Conservation (phyloP, 2,113 vertebrate genomes). For the Typhlomys cinereus region DNA sequence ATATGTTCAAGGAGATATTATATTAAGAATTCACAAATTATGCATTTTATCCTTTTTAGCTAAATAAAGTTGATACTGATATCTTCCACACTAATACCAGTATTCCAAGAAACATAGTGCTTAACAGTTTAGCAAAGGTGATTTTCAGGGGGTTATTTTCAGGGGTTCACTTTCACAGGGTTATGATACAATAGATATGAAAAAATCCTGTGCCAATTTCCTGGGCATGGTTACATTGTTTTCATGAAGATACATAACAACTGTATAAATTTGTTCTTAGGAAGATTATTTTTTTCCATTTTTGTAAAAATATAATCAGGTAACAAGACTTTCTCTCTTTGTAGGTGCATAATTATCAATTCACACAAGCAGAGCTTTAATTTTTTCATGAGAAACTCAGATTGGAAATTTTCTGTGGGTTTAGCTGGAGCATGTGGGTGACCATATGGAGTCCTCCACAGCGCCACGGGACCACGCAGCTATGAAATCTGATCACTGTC, state of each 20-base stretch:
- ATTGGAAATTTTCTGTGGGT: constrained; percentile 86
- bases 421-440: constrained; percentile 98
- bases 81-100: constrained; percentile 80
- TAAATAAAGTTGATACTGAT: constrained; percentile 78
- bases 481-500: constrained; percentile 99
- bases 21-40: constrained; percentile 87
- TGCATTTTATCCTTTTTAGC: constrained; percentile 86
- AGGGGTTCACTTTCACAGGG: constrained; percentile 69
- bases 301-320: constrained; percentile 59
- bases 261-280: constrained; percentile 13
- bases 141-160: constrained; percentile 80
- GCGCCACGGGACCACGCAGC: constrained; percentile 97
- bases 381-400: constrained; percentile 86
- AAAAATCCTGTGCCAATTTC: constrained; percentile 55
- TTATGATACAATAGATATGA: constrained; percentile 72
- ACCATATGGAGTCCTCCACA: constrained; percentile 99
- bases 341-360: constrained; percentile 65
- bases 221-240: constrained; percentile 30
- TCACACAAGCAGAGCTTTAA: constrained; percentile 83
- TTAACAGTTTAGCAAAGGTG: constrained; percentile 85
- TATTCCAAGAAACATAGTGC: constrained; percentile 78
- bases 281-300: constrained; percentile 5
- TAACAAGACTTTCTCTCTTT: constrained; percentile 66
- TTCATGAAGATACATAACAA: constrained; percentile 26
- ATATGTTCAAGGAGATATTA: constrained; percentile 81